Evolutionary conservation across 1,140 invertebrate genomes (phyloP).

Genomic region (Phthorimaea operculella): DNA sequence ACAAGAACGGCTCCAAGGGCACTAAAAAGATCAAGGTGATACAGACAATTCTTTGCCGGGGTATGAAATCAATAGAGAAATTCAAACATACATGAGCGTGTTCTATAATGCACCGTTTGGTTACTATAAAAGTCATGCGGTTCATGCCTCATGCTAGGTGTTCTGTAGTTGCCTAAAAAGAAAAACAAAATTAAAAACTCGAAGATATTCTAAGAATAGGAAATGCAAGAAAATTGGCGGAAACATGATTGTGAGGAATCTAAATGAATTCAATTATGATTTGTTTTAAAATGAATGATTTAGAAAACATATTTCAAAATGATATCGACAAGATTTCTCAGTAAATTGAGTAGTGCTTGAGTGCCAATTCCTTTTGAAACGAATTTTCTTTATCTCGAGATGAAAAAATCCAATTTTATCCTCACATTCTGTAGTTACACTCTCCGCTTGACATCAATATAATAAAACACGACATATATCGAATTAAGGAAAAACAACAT

Average conservation of each 20-base stretch:
- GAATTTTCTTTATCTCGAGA: too few relatives aligned
- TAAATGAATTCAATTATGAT: conserved; percentile 1
- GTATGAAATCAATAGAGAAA: too few relatives aligned
- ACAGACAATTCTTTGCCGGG: too few relatives aligned
- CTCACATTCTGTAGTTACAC: background rate
- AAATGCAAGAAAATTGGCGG: conserved; percentile 20
- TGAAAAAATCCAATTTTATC: background rate
- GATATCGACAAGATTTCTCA: too few relatives aligned
- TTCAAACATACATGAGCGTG: conserved; percentile 54
- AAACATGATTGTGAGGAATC: conserved; percentile 4
- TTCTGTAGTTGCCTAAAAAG: conserved; percentile 57
- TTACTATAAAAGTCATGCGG: conserved; percentile 54
- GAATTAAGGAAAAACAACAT: conserved; percentile 3
- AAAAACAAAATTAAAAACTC: conserved; percentile 29
- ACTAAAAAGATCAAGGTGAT: too few relatives aligned
- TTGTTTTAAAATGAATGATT: background rate
- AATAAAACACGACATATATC: conserved; percentile 1
- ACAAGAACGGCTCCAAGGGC: too few relatives aligned
- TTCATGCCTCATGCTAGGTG: conserved; percentile 54
- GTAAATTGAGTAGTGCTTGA: too few relatives aligned
- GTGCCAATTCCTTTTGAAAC: too few relatives aligned
- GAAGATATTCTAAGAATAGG: conserved; percentile 15
- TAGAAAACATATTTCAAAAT: too few relatives aligned
- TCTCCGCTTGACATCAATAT: background rate
- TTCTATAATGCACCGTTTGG: conserved; percentile 36